These are phyloP conservation scores for Aporrectodea caliginosa DNA, from an alignment of 1,140 invertebrate genomes.

Conservation along the genomic window DNA sequence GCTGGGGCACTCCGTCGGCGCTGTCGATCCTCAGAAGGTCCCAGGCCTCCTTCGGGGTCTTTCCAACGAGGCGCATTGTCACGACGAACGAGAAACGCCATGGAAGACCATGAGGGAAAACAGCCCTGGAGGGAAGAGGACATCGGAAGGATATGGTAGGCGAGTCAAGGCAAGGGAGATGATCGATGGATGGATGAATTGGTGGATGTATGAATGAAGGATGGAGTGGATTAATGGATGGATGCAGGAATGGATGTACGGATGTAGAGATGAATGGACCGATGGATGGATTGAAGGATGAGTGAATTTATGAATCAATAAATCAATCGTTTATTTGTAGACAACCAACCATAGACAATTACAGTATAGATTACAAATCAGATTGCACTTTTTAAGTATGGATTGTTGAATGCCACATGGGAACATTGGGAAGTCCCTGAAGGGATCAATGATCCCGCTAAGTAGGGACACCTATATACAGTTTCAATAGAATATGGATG, in stretches of 20 bases:
- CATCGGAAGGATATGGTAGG: neutral
- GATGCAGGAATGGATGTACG: neutral
- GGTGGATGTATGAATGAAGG: neutral
- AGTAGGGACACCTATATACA: no score
- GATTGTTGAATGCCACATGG: no score
- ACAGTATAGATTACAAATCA: no score
- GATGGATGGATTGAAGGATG: neutral
- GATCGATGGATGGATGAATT: neutral
- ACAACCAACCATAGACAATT: no score
- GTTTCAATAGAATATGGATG: no score
- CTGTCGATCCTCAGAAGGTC: conserved; percentile 66
- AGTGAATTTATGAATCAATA: no score
- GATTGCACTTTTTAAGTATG: no score
- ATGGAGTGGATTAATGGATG: no score
- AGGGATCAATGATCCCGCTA: no score
- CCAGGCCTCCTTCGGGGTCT: conserved; percentile 64
- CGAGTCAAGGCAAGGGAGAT: neutral
- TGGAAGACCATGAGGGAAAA: conserved; percentile 66
- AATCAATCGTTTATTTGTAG: no score
- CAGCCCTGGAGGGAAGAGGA: conserved; percentile 60
- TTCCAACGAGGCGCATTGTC: conserved; percentile 63
- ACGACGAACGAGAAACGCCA: conserved; percentile 68
- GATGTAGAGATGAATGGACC: neutral
- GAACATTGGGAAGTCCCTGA: no score
- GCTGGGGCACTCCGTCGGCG: conserved; percentile 61